These are phyloP conservation scores for Chelon labrosus DNA, from an alignment of 2,797 vertebrate species.

Conservation along the genomic window DNA sequence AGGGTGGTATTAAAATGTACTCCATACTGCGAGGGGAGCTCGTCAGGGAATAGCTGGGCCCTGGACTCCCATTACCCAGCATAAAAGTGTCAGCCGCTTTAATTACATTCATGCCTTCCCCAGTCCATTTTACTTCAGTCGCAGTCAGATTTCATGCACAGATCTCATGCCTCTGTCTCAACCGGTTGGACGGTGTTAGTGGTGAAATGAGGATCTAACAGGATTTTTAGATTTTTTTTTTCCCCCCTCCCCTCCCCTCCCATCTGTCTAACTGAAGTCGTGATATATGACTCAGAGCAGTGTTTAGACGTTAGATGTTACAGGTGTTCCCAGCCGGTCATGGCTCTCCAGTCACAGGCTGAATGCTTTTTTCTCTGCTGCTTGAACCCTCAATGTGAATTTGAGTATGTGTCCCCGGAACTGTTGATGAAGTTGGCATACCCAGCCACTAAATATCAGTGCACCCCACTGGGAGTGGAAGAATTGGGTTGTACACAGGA, in stretches of 20 bases:
- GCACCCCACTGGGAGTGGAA: conserved; percentile 70
- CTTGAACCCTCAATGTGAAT: conserved; percentile 61
- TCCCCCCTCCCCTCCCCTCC: not conserved
- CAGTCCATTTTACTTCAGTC: conserved; percentile 82
- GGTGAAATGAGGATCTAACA: conserved; percentile 38
- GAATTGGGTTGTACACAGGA: conserved; percentile 58
- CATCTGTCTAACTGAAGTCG: conserved; percentile 27
- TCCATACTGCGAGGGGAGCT: conserved; percentile 87
- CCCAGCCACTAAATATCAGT: conserved; percentile 82
- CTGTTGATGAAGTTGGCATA: conserved; percentile 79
- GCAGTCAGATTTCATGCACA: conserved; percentile 80
- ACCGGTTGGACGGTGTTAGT: conserved; percentile 59
- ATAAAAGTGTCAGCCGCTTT: conserved; percentile 87
- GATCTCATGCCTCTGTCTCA: conserved; percentile 75
- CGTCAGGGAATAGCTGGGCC: conserved; percentile 89
- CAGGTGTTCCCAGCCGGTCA: conserved; percentile 66
- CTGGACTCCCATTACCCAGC: conserved; percentile 88
- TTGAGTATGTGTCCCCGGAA: conserved; percentile 64
- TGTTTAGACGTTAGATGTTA: conserved; percentile 53
- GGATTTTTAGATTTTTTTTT: conserved; percentile 15
- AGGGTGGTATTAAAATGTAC: conserved; percentile 94
- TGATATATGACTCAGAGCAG: conserved; percentile 58
- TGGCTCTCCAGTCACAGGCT: conserved; percentile 58
- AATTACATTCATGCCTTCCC: conserved; percentile 87
- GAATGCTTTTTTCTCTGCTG: conserved; percentile 37